phyloP scores from a whole-genome alignment of 2,888 invertebrate genomes.

The Encarsia formosa region DNA sequence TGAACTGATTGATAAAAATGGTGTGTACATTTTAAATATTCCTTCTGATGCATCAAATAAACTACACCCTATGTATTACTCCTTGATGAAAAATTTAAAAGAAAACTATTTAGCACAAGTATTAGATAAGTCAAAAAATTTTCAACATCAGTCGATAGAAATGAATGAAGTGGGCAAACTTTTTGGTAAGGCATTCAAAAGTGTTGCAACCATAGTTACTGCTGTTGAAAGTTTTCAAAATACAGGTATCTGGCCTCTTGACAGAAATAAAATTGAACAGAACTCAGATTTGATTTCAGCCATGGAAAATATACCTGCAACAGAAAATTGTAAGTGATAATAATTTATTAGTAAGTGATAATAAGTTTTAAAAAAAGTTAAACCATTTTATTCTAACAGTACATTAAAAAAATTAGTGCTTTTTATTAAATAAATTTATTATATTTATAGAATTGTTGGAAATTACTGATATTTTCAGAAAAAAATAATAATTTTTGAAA shows the following conservation, averaged over 20 bases:
- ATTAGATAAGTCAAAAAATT: conserved; percentile 29
- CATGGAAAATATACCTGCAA: too few relatives aligned
- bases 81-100: conserved; percentile 34
- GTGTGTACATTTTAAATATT: conserved; percentile 41
- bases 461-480: too few relatives aligned
- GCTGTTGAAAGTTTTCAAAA: conserved; percentile 36
- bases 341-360: too few relatives aligned
- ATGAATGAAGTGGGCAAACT: conserved; percentile 32
- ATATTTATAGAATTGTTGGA: too few relatives aligned
- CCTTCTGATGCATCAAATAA: conserved; percentile 38
- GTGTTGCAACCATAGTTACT: conserved; percentile 33
- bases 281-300: not conserved
- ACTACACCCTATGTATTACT: conserved; percentile 35
- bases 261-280: conserved; percentile 4
- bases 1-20: conserved; percentile 33
- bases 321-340: too few relatives aligned
- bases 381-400: too few relatives aligned
- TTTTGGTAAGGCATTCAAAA: conserved; percentile 35
- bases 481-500: too few relatives aligned
- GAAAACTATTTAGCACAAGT: conserved; percentile 32
- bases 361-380: too few relatives aligned
- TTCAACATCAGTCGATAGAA: conserved; percentile 34
- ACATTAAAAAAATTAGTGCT: too few relatives aligned
- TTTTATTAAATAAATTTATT: too few relatives aligned
- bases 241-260: conserved; percentile 30